These are phyloP conservation scores for Atlantisia rogersi DNA, from an alignment of 2,113 vertebrate species.

Conservation along the genomic window DNA sequence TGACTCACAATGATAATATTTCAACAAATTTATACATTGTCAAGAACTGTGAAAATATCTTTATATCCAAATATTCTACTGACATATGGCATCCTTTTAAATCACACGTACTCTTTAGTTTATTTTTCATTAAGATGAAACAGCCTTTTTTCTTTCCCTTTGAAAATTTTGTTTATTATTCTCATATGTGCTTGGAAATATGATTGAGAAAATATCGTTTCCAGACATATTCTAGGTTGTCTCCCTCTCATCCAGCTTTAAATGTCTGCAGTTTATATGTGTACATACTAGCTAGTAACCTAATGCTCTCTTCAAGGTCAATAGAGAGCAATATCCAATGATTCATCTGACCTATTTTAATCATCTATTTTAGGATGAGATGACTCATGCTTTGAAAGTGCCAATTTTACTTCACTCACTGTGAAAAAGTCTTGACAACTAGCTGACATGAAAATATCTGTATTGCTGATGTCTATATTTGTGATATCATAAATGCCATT, in stretches of 20 bases:
- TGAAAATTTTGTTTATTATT: not conserved
- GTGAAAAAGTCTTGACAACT: constrained; percentile 59
- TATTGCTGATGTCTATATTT: constrained; percentile 57
- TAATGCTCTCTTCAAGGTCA: constrained; percentile 47
- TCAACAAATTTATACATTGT: not conserved
- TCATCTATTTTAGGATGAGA: constrained; percentile 55
- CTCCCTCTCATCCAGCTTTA: not conserved
- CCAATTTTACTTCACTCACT: constrained; percentile 56
- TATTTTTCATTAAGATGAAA: not conserved
- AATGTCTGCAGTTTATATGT: not conserved
- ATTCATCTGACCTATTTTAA: constrained; percentile 71
- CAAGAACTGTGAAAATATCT: not conserved
- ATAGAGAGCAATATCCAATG: constrained; percentile 34
- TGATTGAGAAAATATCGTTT: not conserved
- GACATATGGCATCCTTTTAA: not conserved
- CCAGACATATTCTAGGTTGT: not conserved
- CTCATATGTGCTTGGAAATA: not conserved
- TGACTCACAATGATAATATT: not conserved
- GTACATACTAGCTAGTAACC: not conserved
- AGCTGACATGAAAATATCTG: constrained; percentile 65
- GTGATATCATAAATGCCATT: constrained; percentile 37
- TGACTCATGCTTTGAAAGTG: constrained; percentile 61
- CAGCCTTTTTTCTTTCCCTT: rapidly evolving
- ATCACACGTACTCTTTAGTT: not conserved
- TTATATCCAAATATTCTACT: not conserved